These are phyloP conservation scores for Microctonus hyperodae DNA, from an alignment of 2,888 invertebrate genomes.

Conservation along the genomic window DNA sequence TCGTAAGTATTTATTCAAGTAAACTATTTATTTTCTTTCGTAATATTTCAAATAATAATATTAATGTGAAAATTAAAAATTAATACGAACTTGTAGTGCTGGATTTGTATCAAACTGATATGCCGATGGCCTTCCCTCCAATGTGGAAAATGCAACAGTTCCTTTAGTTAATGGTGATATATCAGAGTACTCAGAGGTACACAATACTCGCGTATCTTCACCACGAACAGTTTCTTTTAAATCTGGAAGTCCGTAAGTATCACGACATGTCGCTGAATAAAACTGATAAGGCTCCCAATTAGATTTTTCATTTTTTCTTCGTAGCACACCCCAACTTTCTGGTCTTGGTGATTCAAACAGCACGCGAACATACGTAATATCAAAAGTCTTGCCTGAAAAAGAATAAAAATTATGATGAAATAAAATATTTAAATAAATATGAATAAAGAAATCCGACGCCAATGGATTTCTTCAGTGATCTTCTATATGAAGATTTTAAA, in stretches of 20 bases:
- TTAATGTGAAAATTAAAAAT: slow-evolving; percentile 1
- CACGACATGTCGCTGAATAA: slow-evolving; percentile 91
- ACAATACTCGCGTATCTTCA: slow-evolving; percentile 91
- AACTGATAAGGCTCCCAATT: slow-evolving; percentile 91
- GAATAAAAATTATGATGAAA: too few relatives aligned
- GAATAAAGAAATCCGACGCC: slow-evolving; percentile 35
- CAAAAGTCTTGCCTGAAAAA: slow-evolving; percentile 88
- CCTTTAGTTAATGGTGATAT: slow-evolving; percentile 95
- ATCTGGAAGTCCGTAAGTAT: slow-evolving; percentile 88
- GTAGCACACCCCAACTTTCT: slow-evolving; percentile 96
- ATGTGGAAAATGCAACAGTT: slow-evolving; percentile 92
- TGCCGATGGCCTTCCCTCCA: slow-evolving; percentile 93
- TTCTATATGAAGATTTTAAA: slow-evolving; percentile 35
- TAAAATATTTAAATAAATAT: background rate
- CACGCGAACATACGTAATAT: slow-evolving; percentile 94
- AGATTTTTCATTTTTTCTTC: slow-evolving; percentile 78
- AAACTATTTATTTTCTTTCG: background rate
- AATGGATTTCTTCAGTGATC: slow-evolving; percentile 34
- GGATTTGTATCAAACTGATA: slow-evolving; percentile 89
- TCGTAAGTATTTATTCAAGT: background rate
- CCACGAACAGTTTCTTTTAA: slow-evolving; percentile 74
- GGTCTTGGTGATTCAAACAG: slow-evolving; percentile 96
- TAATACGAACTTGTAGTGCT: slow-evolving; percentile 79
- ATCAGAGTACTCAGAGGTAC: slow-evolving; percentile 97
- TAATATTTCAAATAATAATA: too few relatives aligned